These are phyloP conservation scores for Drosophila tripunctata DNA, from an alignment of 2,888 invertebrate species.

Conservation along the genomic window DNA sequence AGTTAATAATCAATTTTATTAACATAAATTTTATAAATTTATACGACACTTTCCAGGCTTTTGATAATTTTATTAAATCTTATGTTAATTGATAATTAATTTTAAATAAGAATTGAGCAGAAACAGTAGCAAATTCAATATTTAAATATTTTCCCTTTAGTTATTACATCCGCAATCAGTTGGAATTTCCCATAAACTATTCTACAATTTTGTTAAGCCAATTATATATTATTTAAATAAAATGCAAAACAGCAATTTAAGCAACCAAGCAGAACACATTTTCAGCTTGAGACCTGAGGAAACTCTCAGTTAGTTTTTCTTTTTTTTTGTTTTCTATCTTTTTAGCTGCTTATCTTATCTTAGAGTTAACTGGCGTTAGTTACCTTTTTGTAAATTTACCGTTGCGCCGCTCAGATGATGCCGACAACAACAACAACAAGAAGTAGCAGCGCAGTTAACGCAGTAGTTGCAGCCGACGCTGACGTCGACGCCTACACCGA, in stretches of 20 bases:
- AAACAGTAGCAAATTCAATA: no score
- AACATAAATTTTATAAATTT: no score
- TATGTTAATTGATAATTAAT: no score
- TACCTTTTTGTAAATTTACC: conserved; percentile 60
- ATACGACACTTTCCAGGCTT: no score
- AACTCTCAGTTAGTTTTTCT: neutral
- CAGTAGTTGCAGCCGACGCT: conserved; percentile 8
- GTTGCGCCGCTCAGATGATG: conserved; percentile 58
- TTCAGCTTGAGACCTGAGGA: conserved; percentile 54
- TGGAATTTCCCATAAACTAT: conserved; percentile 2
- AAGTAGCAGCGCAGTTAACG: conserved; percentile 18
- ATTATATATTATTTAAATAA: conserved; percentile 75
- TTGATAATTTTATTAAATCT: no score
- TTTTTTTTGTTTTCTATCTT: neutral
- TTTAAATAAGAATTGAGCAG: no score
- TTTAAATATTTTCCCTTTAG: no score
- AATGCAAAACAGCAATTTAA: conserved; percentile 66
- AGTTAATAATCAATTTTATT: no score
- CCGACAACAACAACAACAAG: conserved; percentile 51
- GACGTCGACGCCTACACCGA: conserved; percentile 34
- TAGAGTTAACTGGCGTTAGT: conserved; percentile 37
- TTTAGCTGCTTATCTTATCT: neutral
- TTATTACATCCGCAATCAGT: neutral
- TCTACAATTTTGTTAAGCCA: conserved; percentile 45
- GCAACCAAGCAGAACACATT: conserved; percentile 68